phyloP scores from a whole-genome alignment of 2,888 invertebrate species.

The Chrysina gloriosa region DNA sequence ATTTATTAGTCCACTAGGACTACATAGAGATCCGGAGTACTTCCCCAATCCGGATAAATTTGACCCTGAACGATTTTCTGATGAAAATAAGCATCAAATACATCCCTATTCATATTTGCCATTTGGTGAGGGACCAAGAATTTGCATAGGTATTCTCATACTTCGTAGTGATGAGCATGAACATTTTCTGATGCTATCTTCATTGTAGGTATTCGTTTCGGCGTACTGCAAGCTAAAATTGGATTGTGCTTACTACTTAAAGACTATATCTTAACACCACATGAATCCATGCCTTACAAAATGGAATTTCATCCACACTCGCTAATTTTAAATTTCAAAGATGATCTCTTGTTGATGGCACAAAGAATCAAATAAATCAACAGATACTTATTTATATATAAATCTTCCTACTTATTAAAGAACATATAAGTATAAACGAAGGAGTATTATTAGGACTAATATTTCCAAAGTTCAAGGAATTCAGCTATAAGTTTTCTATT shows the following conservation, averaged over 20 bases:
- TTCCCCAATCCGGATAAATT: constrained; percentile 19
- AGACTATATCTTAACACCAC: constrained; percentile 17
- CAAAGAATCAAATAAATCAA: background rate
- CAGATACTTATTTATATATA: too few relatives aligned
- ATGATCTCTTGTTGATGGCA: constrained; percentile 1
- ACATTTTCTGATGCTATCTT: background rate
- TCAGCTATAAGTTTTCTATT: too few relatives aligned
- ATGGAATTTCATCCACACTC: background rate
- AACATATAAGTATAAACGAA: too few relatives aligned
- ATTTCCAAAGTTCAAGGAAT: too few relatives aligned
- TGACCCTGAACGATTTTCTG: constrained; percentile 25
- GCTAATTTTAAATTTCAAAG: background rate
- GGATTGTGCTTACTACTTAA: constrained; percentile 16
- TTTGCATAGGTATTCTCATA: constrained; percentile 14
- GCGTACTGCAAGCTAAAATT: constrained; percentile 29
- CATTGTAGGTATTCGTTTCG: constrained; percentile 29
- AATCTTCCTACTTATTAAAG: too few relatives aligned
- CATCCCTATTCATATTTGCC: constrained; percentile 24
- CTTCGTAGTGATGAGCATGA: too few relatives aligned
- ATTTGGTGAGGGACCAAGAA: constrained; percentile 37
- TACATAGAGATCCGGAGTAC: constrained; percentile 43
- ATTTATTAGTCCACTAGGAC: constrained; percentile 45
- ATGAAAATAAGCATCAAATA: constrained; percentile 11
- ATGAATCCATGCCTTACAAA: constrained; percentile 3
- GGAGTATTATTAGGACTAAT: too few relatives aligned